Percentiles rank a stretch among this genome's conserved stretches.
Conservation (phyloP, 1,140 invertebrate genomes). For the Papilio xuthus region DNA sequence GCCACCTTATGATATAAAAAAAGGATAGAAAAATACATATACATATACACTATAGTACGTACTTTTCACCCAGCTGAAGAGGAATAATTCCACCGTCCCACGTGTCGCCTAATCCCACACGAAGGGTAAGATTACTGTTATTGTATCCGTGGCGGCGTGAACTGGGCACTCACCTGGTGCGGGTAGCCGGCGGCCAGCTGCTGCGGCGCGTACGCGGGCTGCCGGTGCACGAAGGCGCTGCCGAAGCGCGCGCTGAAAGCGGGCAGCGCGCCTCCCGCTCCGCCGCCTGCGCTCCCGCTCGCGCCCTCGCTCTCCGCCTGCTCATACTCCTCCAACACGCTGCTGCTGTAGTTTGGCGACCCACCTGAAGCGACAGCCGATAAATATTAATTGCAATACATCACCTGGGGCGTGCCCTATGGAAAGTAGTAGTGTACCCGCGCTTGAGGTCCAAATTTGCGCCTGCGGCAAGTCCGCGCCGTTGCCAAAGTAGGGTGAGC, state of each 20-base stretch:
- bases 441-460: conserved; percentile 63
- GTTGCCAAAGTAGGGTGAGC: conserved; percentile 64
- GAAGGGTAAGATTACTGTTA: no score
- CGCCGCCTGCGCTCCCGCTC: conserved; percentile 44
- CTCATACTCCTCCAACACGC: conserved; percentile 55
- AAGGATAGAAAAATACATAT: no score
- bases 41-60: no score
- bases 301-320: conserved; percentile 48
- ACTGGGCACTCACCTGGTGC: conserved; percentile 52
- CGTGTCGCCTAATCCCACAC: no score
- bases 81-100: no score
- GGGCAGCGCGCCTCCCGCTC: conserved; percentile 62
- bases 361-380: conserved; percentile 47
- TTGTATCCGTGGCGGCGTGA: not conserved
- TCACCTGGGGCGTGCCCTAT: not conserved
- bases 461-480: conserved; percentile 58
- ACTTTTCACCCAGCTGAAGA: no score
- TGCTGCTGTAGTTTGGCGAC: conserved; percentile 60
- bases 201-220: conserved; percentile 55
- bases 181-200: conserved; percentile 55
- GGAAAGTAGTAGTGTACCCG: conserved; percentile 46
- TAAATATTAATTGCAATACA: not conserved
- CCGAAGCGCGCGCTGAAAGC: conserved; percentile 72
- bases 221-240: conserved; percentile 59
- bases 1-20: no score